Percentiles rank a stretch among this genome's conserved stretches.
Conservation (phyloP, 2,888 invertebrate species). For the Caenorhabditis uteleia region DNA sequence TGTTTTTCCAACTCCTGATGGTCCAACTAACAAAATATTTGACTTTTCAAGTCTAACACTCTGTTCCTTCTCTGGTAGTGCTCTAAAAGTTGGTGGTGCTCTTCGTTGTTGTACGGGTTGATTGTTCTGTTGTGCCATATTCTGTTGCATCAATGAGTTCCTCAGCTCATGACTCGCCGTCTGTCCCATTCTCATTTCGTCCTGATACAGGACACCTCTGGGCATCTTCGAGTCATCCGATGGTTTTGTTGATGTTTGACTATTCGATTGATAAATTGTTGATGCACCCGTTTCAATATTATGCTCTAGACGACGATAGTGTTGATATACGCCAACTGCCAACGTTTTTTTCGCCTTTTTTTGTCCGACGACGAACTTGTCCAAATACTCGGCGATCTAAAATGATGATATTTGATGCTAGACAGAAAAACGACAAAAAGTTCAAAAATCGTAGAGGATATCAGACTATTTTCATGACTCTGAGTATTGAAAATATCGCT, state of each 20-base stretch:
- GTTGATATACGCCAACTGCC: slow-evolving; percentile 97
- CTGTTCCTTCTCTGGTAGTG: slow-evolving; percentile 53
- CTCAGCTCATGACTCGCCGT: slow-evolving; percentile 37
- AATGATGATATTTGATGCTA: slow-evolving; percentile 2
- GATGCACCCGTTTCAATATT: slow-evolving; percentile 74
- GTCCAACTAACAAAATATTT: slow-evolving; percentile 92
- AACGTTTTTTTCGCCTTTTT: slow-evolving; percentile 88
- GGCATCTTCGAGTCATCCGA: slow-evolving; percentile 44
- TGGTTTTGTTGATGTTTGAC: neutral
- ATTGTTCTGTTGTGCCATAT: slow-evolving; percentile 5
- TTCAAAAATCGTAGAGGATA: neutral
- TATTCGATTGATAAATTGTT: slow-evolving; percentile 24
- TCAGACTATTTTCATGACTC: neutral
- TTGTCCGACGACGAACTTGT: slow-evolving; percentile 90
- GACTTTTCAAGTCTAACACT: slow-evolving; percentile 85
- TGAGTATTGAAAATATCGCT: neutral
- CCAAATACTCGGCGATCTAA: slow-evolving; percentile 92
- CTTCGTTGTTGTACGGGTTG: slow-evolving; percentile 5
- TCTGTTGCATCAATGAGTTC: slow-evolving; percentile 25
- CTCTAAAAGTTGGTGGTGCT: slow-evolving; percentile 46
- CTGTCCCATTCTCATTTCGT: slow-evolving; percentile 45
- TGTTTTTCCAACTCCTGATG: slow-evolving; percentile 92
- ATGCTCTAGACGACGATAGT: slow-evolving; percentile 92
- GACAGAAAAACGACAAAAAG: neutral
- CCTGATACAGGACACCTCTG: slow-evolving; percentile 53